Evolutionary conservation across 2,797 vertebrate genomes (phyloP), one percentile per base, ranked within the genome.

Genomic region (Xyrichtys novacula): DNA sequence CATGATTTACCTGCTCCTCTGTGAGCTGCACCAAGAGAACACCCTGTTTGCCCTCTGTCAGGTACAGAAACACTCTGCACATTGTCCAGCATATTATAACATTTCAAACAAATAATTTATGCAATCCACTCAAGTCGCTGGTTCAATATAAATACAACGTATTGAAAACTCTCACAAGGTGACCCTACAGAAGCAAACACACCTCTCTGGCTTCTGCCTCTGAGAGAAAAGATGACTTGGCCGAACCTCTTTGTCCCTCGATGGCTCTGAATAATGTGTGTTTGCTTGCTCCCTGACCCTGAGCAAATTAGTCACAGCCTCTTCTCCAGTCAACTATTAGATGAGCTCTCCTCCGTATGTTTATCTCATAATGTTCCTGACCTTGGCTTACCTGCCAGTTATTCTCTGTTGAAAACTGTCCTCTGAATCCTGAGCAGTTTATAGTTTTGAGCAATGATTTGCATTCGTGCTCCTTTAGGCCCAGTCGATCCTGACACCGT

Each of bases 261-360:
- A 83, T 84, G 79, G 78, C 84, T 88, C 87, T 93, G 89, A 94
- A 89, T 92, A 92, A 92, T 93, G 91, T 75, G 80, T 89, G 86
- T 93, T 92, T 93, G 76, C 78, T 82, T 93, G 90, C 88, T 88
- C 92, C 85, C 63, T 83, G 89, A 91, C 91, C 92, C 87, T 68
- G 61, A 74, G 79, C 86, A 89, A 92, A 93, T 93, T 90, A 91
- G 86, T 94, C 91, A 92, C 80, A 74, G 78, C 86, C 87, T 89
- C 80, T 82, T 77, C 73, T 80, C 61, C 70, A 78, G 83, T 89
- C 80, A 83, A 77, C 70, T 84, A 64, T 80, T 80, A 82, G 88
- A 87, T 76, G 71, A 77, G 63, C 77, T 85, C 87, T 83, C 76
- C 85, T 87, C 82, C 76, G 76, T 81, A 85, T 91, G 88, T 90